Conservation (phyloP, 37 sponge, comb jelly and placozoan species). For the Mnemiopsis leidyi region DNA sequence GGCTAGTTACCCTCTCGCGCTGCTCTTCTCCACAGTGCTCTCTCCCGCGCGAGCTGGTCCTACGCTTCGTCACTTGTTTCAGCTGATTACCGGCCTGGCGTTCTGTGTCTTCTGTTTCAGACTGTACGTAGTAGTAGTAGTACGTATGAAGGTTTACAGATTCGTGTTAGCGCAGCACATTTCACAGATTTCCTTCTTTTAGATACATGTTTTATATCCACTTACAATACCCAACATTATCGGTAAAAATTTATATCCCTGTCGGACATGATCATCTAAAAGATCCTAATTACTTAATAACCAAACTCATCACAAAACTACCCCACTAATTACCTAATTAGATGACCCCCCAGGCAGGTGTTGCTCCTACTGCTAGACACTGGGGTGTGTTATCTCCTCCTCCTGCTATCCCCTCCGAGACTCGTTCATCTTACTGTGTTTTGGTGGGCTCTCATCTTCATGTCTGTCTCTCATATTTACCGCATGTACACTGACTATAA, state of each 20-base stretch:
- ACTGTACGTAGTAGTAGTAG: no score
- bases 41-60: slow-evolving; percentile 11
- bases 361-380: slow-evolving; percentile 58
- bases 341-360: background rate
- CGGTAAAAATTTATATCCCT: background rate
- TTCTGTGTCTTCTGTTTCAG: slow-evolving; percentile 55
- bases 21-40: slow-evolving; percentile 46
- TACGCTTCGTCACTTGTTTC: background rate
- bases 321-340: background rate
- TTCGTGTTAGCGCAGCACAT: no score
- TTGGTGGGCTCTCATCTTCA: slow-evolving; percentile 69
- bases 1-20: slow-evolving; percentile 31
- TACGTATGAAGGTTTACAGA: no score
- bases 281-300: no score
- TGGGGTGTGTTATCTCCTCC: slow-evolving; percentile 32
- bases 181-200: no score
- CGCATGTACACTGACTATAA: slow-evolving; percentile 75
- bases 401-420: background rate
- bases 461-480: slow-evolving; percentile 72
- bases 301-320: no score
- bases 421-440: slow-evolving; percentile 48
- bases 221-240: no score
- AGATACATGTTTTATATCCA: no score
- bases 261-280: background rate
- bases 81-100: background rate